Conservation (phyloP, 1,140 invertebrate species). For the Hyphantria cunea region DNA sequence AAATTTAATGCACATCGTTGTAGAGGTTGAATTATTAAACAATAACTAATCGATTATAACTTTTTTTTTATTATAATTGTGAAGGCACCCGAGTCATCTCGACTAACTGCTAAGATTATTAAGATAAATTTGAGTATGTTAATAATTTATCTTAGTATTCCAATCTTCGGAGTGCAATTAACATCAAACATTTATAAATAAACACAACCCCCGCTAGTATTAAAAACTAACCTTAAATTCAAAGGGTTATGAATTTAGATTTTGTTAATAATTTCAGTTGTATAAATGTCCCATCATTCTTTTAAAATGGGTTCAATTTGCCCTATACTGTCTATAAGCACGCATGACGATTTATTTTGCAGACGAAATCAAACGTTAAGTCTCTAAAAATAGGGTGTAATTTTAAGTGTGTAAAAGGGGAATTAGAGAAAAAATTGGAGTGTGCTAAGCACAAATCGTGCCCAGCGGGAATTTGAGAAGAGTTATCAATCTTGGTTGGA, state of each 20-base stretch:
- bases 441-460: constrained; percentile 64
- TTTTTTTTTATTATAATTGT: too few relatives aligned
- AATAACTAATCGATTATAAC: too few relatives aligned
- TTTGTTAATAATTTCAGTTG: constrained; percentile 41
- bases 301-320: constrained; percentile 66
- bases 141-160: too few relatives aligned
- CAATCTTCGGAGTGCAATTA: too few relatives aligned
- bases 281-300: constrained; percentile 67
- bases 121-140: too few relatives aligned
- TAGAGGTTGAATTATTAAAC: too few relatives aligned
- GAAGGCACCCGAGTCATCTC: too few relatives aligned
- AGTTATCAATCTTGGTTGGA: constrained; percentile 69
- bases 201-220: too few relatives aligned
- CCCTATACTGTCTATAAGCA: constrained; percentile 58
- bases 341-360: constrained; percentile 45
- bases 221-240: too few relatives aligned
- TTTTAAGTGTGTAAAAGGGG: constrained; percentile 26
- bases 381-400: constrained; percentile 22
- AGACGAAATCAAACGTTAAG: constrained; percentile 31
- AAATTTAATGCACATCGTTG: too few relatives aligned
- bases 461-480: constrained; percentile 62
- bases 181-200: too few relatives aligned
- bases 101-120: too few relatives aligned
- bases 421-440: constrained; percentile 63
- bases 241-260: constrained; percentile 2